Conservation (phyloP, 2,888 invertebrate genomes). For the Pherbina coryleti region DNA sequence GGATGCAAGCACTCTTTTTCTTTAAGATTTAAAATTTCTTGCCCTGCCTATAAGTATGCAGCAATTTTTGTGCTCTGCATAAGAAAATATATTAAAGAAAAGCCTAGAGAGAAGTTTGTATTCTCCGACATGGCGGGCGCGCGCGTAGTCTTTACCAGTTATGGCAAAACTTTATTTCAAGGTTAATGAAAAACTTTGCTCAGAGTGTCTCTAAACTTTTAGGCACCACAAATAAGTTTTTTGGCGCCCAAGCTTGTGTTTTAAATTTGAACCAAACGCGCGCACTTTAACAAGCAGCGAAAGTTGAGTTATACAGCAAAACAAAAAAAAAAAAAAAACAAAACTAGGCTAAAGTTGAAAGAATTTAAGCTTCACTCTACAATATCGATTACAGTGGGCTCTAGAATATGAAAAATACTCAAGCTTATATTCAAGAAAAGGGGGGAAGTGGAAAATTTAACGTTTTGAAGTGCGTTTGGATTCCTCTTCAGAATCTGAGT, state of each 20-base stretch:
- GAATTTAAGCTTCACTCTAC: not conserved
- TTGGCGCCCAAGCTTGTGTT: not conserved
- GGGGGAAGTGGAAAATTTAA: not conserved
- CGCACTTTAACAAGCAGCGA: not conserved
- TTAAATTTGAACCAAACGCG: not conserved
- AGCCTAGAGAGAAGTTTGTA: too few species aligned
- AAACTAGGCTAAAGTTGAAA: not conserved
- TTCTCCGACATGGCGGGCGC: not conserved
- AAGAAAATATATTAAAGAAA: too few species aligned
- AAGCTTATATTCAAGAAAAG: not conserved
- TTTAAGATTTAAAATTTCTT: too few species aligned
- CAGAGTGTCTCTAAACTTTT: slow-evolving; percentile 17
- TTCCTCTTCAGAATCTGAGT: not conserved
- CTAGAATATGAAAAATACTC: too few species aligned
- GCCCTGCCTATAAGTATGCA: too few species aligned
- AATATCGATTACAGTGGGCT: too few species aligned
- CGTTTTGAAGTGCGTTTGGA: not conserved
- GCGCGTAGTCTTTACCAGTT: not conserved
- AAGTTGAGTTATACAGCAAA: not conserved
- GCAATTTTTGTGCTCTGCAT: too few species aligned
- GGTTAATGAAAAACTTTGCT: slow-evolving; percentile 48
- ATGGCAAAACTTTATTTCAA: slow-evolving; percentile 38
- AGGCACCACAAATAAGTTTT: not conserved
- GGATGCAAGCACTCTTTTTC: too few species aligned
- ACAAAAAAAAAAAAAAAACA: too few species aligned